These are phyloP conservation scores for Girardinus metallicus DNA, from an alignment of 2,797 vertebrate species.

Conservation along the genomic window DNA sequence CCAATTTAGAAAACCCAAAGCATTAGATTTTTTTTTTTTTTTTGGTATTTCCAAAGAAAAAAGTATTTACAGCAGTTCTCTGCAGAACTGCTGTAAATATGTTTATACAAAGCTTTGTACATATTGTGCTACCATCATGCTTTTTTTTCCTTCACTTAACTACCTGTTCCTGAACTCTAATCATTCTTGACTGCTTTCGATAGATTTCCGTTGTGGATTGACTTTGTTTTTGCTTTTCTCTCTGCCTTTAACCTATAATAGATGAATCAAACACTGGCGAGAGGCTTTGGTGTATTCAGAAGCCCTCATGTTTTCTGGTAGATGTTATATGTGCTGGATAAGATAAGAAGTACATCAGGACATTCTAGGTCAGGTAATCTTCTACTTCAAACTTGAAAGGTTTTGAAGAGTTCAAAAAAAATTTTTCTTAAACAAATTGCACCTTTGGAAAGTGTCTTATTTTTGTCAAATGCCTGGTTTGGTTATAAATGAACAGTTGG, in stretches of 20 bases:
- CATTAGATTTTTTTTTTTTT: background rate
- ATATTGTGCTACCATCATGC: background rate
- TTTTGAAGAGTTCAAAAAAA: background rate
- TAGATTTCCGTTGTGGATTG: background rate
- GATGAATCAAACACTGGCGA: background rate
- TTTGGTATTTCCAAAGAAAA: background rate
- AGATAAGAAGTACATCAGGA: background rate
- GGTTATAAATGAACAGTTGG: constrained; percentile 48
- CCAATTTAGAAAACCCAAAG: background rate
- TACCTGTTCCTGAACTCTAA: background rate
- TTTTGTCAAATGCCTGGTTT: constrained; percentile 52
- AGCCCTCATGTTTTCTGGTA: background rate
- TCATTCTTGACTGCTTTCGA: background rate
- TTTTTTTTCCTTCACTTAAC: background rate
- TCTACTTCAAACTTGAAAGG: background rate
- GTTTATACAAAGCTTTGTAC: background rate
- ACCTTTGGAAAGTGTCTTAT: constrained; percentile 41
- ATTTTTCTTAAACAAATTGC: constrained; percentile 6
- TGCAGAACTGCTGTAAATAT: background rate
- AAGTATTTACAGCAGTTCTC: no score
- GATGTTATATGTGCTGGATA: background rate
- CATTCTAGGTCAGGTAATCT: background rate
- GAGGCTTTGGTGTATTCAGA: background rate
- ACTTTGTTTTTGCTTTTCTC: background rate
- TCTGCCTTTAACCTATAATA: background rate